Evolutionary conservation across 1,140 invertebrate species (phyloP), one percentile per base, ranked within the genome.

Genomic region (Brachionus asplanchnoidis): DNA sequence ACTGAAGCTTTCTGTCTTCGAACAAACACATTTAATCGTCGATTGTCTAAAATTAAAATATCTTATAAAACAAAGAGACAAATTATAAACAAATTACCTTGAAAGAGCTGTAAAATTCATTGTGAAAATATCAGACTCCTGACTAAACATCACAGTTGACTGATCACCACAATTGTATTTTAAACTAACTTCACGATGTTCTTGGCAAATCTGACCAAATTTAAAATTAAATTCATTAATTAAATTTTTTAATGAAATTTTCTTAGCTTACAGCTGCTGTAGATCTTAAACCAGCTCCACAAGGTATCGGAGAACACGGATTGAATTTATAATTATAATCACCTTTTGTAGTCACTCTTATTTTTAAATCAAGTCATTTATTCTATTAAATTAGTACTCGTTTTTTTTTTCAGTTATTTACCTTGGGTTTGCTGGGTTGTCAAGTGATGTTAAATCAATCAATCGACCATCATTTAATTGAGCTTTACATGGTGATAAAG

Each of bases 111-210:
- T 20, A 79, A n/a, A 79, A 1, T 0, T 53, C 26, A 79, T 79
- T 50, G 11, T 20, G 6, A 79, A 79, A 20, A 23, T 28, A 28
- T 12, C 20, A n/a, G 11, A 12, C n/a, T 79, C 44, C 7, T 36
- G 4, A n/a, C 8, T 36, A 28, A 79, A 79, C 3, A 2, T 7
- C 1, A 26, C 46, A 42, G 2, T 79, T 14, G 42, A 50, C 28
- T 79, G 77, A 53, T 79, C 77, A 23, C 77, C 77, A 32, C 40
- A 53, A 40, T 79, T 79, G 23, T 79, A 79, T 65, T 28, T 50
- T 6, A 79, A 53, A 2, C 0, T n/a, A 46, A 46, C 77, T 17
- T 23, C 17, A 50, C 2, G 6, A 53, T 46, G 20, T 14, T 20
- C 56, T 53, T 79, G 77, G 44, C 77, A 79, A 14, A 79, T 14